Conservation (phyloP, 2,113 vertebrate genomes). For the Eulacestoma nigropectus region DNA sequence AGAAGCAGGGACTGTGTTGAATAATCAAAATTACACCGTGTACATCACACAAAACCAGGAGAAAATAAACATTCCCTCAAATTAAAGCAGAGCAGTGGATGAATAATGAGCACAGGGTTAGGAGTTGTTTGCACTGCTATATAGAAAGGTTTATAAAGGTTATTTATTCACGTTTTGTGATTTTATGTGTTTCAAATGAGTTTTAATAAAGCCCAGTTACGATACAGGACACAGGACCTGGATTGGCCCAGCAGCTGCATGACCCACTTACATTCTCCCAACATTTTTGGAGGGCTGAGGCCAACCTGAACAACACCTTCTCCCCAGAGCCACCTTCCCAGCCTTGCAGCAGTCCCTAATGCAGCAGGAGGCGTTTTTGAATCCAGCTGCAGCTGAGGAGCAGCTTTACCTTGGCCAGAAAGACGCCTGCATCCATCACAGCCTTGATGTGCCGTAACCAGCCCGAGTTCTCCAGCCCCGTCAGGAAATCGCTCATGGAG, state of each 20-base stretch:
- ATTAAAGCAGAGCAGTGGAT: neutral
- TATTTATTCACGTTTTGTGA: neutral
- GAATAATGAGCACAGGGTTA: neutral
- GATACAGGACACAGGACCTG: neutral
- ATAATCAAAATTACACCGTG: neutral
- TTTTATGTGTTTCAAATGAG: neutral
- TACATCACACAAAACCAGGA: neutral
- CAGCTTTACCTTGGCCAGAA: conserved; percentile 78
- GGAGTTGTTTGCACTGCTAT: accelerated
- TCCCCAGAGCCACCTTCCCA: neutral
- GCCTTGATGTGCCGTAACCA: conserved; percentile 85
- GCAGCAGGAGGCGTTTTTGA: neutral
- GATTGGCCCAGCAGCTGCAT: neutral
- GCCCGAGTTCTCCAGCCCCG: conserved; percentile 80
- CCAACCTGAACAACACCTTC: neutral
- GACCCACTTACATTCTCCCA: neutral
- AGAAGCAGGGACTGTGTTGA: neutral
- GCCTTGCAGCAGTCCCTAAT: neutral
- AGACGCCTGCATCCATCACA: conserved; percentile 79
- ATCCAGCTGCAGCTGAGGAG: neutral
- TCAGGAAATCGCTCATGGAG: conserved; percentile 82
- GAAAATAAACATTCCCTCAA: neutral
- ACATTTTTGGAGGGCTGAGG: neutral
- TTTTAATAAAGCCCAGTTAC: neutral
- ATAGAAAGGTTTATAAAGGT: neutral